Evolutionary conservation across 2,113 vertebrate species (phyloP), one percentile per base, ranked within the genome.

Genomic region (Nerophis ophidion): DNA sequence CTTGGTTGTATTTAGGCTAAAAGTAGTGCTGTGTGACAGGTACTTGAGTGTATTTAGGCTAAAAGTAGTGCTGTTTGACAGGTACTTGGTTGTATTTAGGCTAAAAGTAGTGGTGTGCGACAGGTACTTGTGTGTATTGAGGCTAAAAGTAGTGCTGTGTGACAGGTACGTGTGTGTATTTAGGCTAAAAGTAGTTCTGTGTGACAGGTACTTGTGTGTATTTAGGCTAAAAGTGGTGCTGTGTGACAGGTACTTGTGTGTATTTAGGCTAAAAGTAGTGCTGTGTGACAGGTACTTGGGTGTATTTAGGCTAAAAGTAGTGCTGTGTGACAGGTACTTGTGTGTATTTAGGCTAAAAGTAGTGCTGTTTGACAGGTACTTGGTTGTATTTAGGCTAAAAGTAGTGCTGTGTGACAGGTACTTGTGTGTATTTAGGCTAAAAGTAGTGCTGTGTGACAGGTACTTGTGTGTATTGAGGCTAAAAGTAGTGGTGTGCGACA

Each of bases 141-240:
- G n/a, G n/a, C n/a, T 11, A 42, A 44, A 44, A 44, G 40, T 12
- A 7, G 8, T 15, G 47, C 13, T 54, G 9, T 11, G 3, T n/a
- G 19, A 0, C 75, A 87, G 86, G 82, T 88, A 99, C 76, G n/a
- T n/a, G n/a, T n/a, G n/a, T n/a, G n/a, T n/a, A n/a, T n/a, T n/a
- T n/a, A n/a, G n/a, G n/a, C n/a, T 11, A 42, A 44, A 44, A 44
- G 40, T 12, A 7, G 8, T 15, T n/a, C 13, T 54, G 9, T 11
- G 3, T n/a, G 19, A 0, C 75, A 87, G 86, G 82, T 88, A 99
- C 76, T 89, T 98, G n/a, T n/a, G n/a, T n/a, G n/a, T n/a, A n/a
- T n/a, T n/a, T n/a, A n/a, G n/a, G n/a, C n/a, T 11, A 42, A 44
- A 44, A 44, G 40, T 12, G 12, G 8, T 15, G 47, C 13, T 54